These are phyloP conservation scores for Drosophila macrospina DNA, from an alignment of 2,888 invertebrate species.

Conservation along the genomic window DNA sequence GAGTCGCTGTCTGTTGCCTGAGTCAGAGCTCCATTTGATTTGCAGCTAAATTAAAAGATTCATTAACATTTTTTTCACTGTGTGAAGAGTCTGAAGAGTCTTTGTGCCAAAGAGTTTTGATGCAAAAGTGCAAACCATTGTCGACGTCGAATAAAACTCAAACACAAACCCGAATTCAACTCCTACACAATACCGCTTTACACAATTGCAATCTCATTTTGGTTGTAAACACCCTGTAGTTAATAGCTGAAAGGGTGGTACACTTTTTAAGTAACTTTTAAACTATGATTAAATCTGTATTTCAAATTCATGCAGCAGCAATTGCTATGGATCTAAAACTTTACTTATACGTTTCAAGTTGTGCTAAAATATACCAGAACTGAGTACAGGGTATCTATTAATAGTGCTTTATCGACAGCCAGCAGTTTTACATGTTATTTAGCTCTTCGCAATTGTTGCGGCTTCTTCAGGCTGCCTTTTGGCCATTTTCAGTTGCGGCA, in stretches of 20 bases:
- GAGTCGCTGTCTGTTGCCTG: conserved; percentile 13
- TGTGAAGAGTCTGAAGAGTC: conserved; percentile 6
- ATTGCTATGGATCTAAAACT: background rate
- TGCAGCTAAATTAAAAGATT: conserved; percentile 55
- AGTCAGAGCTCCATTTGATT: conserved; percentile 37
- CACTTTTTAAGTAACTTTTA: too few relatives aligned
- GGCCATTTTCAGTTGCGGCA: conserved; percentile 55
- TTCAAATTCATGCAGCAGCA: too few relatives aligned
- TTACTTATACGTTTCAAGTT: background rate
- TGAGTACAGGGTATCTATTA: conserved; percentile 3
- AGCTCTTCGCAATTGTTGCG: conserved; percentile 38
- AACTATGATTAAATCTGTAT: too few relatives aligned
- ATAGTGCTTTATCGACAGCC: background rate
- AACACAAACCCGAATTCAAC: conserved; percentile 17
- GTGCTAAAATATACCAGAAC: background rate
- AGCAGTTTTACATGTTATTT: conserved; percentile 12
- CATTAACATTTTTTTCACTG: conserved; percentile 59
- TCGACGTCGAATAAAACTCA: conserved; percentile 15
- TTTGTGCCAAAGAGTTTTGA: conserved; percentile 32
- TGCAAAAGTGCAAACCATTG: conserved; percentile 47
- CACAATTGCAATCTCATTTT: conserved; percentile 53
- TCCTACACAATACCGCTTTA: conserved; percentile 51
- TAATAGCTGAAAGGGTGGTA: background rate
- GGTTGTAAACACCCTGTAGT: conserved; percentile 16
- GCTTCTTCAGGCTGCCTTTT: conserved; percentile 61